Base-by-base conservation (phyloP, 2,888 invertebrate species). In the Amphipoea lucens region DNA sequence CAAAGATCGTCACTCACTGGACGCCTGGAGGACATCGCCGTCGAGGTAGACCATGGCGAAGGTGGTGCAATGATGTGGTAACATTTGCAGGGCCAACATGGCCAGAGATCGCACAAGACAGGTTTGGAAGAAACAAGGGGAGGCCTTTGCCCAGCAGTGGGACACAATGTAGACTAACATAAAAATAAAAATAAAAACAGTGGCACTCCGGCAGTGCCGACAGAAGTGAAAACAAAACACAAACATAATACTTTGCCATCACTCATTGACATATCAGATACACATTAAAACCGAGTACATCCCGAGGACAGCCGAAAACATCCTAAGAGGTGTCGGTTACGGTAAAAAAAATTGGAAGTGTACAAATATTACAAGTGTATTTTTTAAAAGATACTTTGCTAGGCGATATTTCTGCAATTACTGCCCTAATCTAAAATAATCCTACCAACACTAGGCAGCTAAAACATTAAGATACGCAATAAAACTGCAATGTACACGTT, bases 401-500 rank as follows among this genome's bases (percentile, higher is more conserved):
- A 23, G 9, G 14, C 5, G 20, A 48, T 48, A 20, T 29, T 45
- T 36, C 17, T 6, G 60, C 45, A 40, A 45, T 36, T 17, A 36
- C 23, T 12, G 11, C 17, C n/a, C 2, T 45, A 74, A 60, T 74
- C n/a, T 75, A 20, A 75, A n/a, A 60, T 68, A 80, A 76, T 54
- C 6, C n/a, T 12, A 51, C 11, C 17, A 75, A 54, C 9, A 76
- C 76, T 29, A 48, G 2, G 7, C 54, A 9, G 45, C 4, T 11
- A 57, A 62, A 76, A 62, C 67, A 79, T 83, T 62, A 23, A 82
- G 48, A 20, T 66, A 20, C n/a, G 45, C 54, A 71, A 70, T 79
- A 60, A 66, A 66, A 70, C 45, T 29, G 51, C 45, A 67, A 71
- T 79, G 14, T 17, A 17, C 45, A 45, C n/a, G n/a, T 48, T 63